Evolutionary conservation across 2,888 invertebrate genomes (phyloP).

Genomic region (Arenicola marina): DNA sequence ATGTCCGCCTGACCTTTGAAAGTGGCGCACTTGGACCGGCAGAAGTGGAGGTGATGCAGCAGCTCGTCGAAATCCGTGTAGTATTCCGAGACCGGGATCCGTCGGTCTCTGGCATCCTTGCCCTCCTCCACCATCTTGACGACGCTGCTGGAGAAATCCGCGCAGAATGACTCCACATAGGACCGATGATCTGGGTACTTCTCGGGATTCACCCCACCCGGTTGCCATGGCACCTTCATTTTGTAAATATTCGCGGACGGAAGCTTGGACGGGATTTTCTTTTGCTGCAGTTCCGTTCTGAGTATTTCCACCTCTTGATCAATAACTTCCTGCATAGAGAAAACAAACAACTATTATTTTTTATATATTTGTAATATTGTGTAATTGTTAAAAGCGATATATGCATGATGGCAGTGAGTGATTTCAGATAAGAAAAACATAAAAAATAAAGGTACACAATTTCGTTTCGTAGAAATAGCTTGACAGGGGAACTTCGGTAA

Average conservation of each 20-base stretch:
- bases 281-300: slow-evolving; percentile 27
- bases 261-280: slow-evolving; percentile 32
- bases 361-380: neutral
- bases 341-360: neutral
- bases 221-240: slow-evolving; percentile 16
- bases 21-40: slow-evolving; percentile 43
- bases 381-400: neutral
- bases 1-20: slow-evolving; percentile 51
- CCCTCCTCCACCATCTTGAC: slow-evolving; percentile 37
- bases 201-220: slow-evolving; percentile 40
- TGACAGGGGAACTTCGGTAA: neutral
- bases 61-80: slow-evolving; percentile 46
- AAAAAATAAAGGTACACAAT: no score
- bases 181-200: slow-evolving; percentile 34
- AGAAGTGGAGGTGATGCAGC: slow-evolving; percentile 52
- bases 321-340: slow-evolving; percentile 30
- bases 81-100: slow-evolving; percentile 40
- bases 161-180: slow-evolving; percentile 44
- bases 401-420: neutral
- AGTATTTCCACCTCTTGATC: slow-evolving; percentile 36
- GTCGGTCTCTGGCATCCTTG: slow-evolving; percentile 22
- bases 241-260: slow-evolving; percentile 10
- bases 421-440: neutral
- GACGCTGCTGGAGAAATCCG: slow-evolving; percentile 38
- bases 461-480: neutral